Evolutionary conservation across 1,140 invertebrate genomes (phyloP), one percentile per base, ranked within the genome.

Genomic region (Drosophila trapezifrons): DNA sequence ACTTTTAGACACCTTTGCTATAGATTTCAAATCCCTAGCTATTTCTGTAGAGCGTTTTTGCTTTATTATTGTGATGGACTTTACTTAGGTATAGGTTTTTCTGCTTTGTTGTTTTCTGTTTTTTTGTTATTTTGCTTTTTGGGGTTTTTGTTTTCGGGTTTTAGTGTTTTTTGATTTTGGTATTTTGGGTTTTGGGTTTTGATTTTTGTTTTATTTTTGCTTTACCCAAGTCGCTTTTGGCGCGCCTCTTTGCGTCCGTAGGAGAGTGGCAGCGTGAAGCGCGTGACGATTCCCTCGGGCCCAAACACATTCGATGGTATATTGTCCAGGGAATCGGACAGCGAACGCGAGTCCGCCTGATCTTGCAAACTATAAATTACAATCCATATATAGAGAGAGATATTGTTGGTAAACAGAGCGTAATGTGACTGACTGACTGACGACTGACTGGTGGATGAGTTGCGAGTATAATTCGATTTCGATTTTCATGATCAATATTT

Each of bases 231-330:
- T 91, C 94, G 93, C 91, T 94, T 94, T 90, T 94, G 94, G 66
- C 94, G 93, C 80, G 93, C 93, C 91, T 94, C 93, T 90, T 93
- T 93, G 78, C 94, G 93, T 90, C 93, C 93, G 91, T 94, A 94
- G 86, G 93, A 94, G 89, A 94, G 92, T 60, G 94, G 94, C 91
- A 94, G 92, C 83, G 94, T 94, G 92, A 94, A 94, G 92, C 94
- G 89, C 59, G 91, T 92, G 56, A 92, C 91, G 79, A 92, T 91
- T 69, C 91, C 91, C 80, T 92, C 91, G 54, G 91, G 91, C 64
- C 91, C 91, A 90, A 92, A 92, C 46, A 92, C 91, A 87, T 92
- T 92, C 58, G 91, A 92, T 60, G 91, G 91, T 89, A 92, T 92
- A 90, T 92, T 92, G 79, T 92, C 91, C 91, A 92, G 75, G 45